phyloP scores from a whole-genome alignment of 2,888 invertebrate species.

The Metopia argyrocephala region DNA sequence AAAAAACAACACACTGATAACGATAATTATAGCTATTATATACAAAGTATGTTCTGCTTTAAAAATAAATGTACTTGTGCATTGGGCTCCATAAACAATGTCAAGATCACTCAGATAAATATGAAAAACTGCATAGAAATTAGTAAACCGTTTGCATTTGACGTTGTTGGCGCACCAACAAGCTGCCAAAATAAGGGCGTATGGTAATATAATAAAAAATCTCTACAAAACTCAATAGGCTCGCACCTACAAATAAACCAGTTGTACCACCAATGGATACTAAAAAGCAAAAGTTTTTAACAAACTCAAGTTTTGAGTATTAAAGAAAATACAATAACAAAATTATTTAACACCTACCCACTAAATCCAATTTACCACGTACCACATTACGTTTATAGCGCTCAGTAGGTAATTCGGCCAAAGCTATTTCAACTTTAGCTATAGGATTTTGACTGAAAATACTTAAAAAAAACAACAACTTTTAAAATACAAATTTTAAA shows the following conservation, averaged over 20 bases:
- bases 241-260: slow-evolving; percentile 83
- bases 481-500: too few species aligned
- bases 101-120: slow-evolving; percentile 22
- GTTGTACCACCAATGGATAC: slow-evolving; percentile 85
- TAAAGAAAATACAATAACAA: neutral
- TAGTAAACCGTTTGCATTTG: slow-evolving; percentile 7
- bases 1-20: neutral
- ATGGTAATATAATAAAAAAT: slow-evolving; percentile 81
- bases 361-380: slow-evolving; percentile 85
- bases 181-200: slow-evolving; percentile 73
- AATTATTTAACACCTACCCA: slow-evolving; percentile 83
- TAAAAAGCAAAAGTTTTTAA: slow-evolving; percentile 72
- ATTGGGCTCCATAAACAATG: neutral
- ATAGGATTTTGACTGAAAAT: slow-evolving; percentile 71
- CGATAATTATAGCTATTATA: neutral
- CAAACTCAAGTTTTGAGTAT: neutral
- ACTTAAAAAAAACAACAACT: slow-evolving; percentile 61
- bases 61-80: neutral
- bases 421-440: slow-evolving; percentile 81
- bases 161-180: slow-evolving; percentile 50
- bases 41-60: neutral
- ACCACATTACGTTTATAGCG: slow-evolving; percentile 87
- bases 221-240: slow-evolving; percentile 84
- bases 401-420: slow-evolving; percentile 84
- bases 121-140: neutral